Evolutionary conservation across 1,140 invertebrate species (phyloP).

Genomic region (Polypedilum vanderplanki): DNA sequence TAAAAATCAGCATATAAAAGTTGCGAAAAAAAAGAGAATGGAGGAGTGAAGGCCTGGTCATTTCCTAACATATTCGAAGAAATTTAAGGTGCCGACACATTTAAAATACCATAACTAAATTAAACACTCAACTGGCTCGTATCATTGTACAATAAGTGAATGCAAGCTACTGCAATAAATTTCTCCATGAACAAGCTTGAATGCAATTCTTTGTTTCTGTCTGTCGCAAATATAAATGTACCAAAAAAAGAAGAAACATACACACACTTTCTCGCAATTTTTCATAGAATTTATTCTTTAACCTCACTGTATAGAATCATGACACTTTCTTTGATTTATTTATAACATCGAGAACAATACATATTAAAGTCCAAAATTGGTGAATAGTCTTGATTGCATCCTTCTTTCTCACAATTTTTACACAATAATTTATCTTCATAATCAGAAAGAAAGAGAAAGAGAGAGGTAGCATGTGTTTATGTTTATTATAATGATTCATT

Average conservation of each 20-base stretch:
- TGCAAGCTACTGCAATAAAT: slow-evolving; percentile 17
- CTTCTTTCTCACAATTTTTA: neutral
- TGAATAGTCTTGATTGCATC: slow-evolving; percentile 8
- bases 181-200: neutral
- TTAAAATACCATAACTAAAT: neutral
- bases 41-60: neutral
- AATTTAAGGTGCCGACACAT: neutral
- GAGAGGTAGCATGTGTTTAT: slow-evolving; percentile 5
- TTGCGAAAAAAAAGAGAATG: neutral
- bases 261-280: neutral
- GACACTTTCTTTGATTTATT: neutral
- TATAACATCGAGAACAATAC: neutral
- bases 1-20: slow-evolving; percentile 23
- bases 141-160: neutral
- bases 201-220: neutral
- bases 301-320: neutral
- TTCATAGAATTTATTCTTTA: neutral
- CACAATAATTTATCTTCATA: slow-evolving; percentile 3
- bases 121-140: neutral
- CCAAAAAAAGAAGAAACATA: neutral
- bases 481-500: slow-evolving; percentile 8
- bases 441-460: neutral
- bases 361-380: neutral
- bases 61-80: neutral
- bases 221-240: neutral